These are phyloP conservation scores for Antheraea assamensis DNA, from an alignment of 2,888 invertebrate species.

Conservation along the genomic window DNA sequence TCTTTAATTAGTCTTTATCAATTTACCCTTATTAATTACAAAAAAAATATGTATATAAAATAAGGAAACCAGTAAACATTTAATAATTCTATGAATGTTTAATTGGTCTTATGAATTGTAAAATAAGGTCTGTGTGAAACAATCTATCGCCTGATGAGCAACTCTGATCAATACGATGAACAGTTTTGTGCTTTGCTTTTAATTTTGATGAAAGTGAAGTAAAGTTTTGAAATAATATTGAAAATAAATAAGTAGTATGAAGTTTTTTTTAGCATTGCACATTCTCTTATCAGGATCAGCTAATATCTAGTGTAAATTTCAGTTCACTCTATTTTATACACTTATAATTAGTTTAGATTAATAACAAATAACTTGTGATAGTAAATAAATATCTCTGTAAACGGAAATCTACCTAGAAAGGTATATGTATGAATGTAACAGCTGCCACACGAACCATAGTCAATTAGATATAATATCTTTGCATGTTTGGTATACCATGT, in stretches of 20 bases:
- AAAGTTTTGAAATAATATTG: conserved; percentile 71
- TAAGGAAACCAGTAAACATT: too few relatives aligned
- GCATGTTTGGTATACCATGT: conserved; percentile 44
- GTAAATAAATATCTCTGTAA: conserved; percentile 38
- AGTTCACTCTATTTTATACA: conserved; percentile 46
- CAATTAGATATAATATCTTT: conserved; percentile 48
- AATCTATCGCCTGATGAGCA: conserved; percentile 51
- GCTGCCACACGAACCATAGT: conserved; percentile 76
- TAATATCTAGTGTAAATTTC: conserved; percentile 69
- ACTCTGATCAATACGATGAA: conserved; percentile 45
- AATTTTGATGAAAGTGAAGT: conserved; percentile 66
- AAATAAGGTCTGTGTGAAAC: conserved; percentile 39
- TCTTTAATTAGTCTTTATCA: not conserved
- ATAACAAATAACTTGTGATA: conserved; percentile 6
- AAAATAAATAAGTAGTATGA: conserved; percentile 70
- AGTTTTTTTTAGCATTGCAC: conserved; percentile 79
- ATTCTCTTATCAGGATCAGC: conserved; percentile 79
- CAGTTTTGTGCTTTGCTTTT: conserved; percentile 61
- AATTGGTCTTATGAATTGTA: not conserved
- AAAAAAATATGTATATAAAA: conserved; percentile 2
- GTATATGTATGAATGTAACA: conserved; percentile 78
- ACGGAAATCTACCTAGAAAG: conserved; percentile 69
- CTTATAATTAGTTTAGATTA: conserved; percentile 20
- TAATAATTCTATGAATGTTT: not conserved
- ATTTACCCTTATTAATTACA: not conserved